A percentile compares a stretch with the other conserved stretches of the same genome.
Evolutionary conservation across 2,797 vertebrate genomes (phyloP).

Genomic region (Clamator glandarius): DNA sequence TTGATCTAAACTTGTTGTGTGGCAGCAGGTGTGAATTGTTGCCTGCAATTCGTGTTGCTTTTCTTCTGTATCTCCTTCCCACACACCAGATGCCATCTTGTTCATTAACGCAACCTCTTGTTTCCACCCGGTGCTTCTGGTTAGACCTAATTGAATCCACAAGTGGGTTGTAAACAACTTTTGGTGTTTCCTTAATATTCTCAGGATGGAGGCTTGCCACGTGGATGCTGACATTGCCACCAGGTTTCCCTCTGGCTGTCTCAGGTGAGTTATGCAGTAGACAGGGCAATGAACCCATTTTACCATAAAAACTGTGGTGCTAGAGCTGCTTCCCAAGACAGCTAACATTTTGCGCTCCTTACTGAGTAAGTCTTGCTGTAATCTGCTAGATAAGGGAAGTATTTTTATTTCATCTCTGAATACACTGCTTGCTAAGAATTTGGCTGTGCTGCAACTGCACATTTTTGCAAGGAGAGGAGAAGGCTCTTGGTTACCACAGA

Average conservation of each 20-base stretch:
- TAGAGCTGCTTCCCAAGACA: background rate
- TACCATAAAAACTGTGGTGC: background rate
- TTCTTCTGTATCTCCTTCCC: background rate
- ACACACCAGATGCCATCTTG: rapidly evolving
- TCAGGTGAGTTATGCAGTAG: background rate
- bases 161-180: background rate
- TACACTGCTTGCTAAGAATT: background rate
- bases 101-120: background rate
- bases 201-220: background rate
- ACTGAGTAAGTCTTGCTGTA: background rate
- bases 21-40: background rate
- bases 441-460: background rate
- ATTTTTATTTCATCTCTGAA: background rate
- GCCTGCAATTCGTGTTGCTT: background rate
- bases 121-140: background rate
- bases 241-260: background rate
- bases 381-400: constrained; percentile 25
- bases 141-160: background rate
- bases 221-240: background rate
- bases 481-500: background rate
- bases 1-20: background rate
- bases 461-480: constrained; percentile 16
- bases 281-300: background rate
- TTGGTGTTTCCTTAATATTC: background rate
- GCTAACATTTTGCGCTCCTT: background rate